Evolutionary conservation across 2,113 vertebrate species (phyloP), one percentile per base, ranked within the genome.

Genomic region (Naja naja): DNA sequence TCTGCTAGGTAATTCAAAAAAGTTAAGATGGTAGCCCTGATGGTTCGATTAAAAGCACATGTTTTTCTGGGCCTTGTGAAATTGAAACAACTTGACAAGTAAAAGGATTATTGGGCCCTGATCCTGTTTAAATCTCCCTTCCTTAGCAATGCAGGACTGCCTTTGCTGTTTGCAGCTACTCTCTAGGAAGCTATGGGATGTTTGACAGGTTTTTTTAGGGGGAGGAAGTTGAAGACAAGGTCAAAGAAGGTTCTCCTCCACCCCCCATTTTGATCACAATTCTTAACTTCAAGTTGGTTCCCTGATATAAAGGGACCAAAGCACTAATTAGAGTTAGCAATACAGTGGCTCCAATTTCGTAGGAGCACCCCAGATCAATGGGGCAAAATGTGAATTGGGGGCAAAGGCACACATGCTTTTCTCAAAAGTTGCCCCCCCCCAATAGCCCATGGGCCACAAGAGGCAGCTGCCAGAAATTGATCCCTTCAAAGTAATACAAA

Each of bases 31-130:
- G n/a, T 34, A 18, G 64, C n/a, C 14, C 14, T 16, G 14, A 34
- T 74, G 64, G 14, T 74, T 34, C 1, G 12, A 34, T 74, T 34
- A 74, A 34, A 74, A n/a, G 12, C n/a, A 7, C 64, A 74, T 7
- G 14, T 34, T 74, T 74, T 18, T 74, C 34, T 34, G 64, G 64
- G n/a, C 64, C n/a, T 74, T 7, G n/a, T 74, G 64, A 64, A 64
- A 3, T 30, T 30, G 58, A 60, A 60, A 30, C 6, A 16, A n/a
- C 5, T n/a, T 39, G 22, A 39, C 5, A 95, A 95, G 0, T 18
- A 94, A 74, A 93, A 92, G 88, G 81, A 60, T 90, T 89, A 14
- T 91, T 64, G 86, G 90, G 90, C 87, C 89, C 64, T 91, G 86
- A 52, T 47, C n/a, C 5, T 5, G 18, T 90, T 91, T 85, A 93